phyloP scores from a whole-genome alignment of 2,888 invertebrate genomes.

The Ypsolopha scabrella region DNA sequence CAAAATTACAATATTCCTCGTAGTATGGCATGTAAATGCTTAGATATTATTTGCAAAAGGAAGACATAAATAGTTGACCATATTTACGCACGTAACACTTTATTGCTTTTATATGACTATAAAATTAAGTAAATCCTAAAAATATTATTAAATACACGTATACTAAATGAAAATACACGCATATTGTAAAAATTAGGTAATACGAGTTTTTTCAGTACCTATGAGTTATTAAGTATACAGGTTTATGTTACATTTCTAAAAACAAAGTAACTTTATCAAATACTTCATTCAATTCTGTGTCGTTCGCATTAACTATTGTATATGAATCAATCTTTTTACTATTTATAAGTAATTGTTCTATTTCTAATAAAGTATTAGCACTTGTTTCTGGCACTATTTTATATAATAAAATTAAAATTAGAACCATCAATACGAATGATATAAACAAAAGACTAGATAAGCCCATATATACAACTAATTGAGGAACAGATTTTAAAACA shows the following conservation, averaged over 20 bases:
- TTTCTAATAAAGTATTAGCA: conserved; percentile 15
- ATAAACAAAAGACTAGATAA: conserved; percentile 12
- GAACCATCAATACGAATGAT: conserved; percentile 11
- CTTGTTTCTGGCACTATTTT: conserved; percentile 17
- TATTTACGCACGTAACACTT: no score
- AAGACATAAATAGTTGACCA: no score
- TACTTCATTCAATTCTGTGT: conserved; percentile 9
- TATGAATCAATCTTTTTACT: conserved; percentile 6
- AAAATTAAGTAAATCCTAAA: no score
- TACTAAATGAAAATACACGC: no score
- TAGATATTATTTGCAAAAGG: no score
- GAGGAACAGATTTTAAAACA: conserved; percentile 13
- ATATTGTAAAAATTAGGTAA: no score
- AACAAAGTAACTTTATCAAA: conserved; percentile 17
- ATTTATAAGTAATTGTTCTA: conserved; percentile 13
- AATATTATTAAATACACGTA: no score
- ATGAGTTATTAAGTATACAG: no score
- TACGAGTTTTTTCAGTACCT: no score
- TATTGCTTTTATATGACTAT: no score
- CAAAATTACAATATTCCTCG: no score
- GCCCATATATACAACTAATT: conserved; percentile 11
- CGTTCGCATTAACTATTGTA: conserved; percentile 9
- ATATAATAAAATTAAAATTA: conserved; percentile 11
- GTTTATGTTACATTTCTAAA: conserved; percentile 10
- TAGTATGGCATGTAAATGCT: no score